Conservation (phyloP, 64 coral and sea anemone species). For the Dendronephthya gigantea region DNA sequence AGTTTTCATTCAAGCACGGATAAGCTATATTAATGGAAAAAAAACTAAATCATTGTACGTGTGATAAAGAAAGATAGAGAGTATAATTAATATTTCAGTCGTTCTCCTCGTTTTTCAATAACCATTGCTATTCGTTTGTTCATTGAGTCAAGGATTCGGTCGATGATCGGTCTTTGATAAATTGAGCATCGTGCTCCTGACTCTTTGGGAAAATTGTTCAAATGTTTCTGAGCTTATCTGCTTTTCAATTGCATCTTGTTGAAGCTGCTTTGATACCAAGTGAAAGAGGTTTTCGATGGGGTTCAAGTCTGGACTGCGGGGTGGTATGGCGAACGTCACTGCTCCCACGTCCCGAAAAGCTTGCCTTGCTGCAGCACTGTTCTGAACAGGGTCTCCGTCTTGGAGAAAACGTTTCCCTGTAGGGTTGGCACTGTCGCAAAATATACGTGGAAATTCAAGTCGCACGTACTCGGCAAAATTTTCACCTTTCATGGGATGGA, state of each 20-base stretch:
- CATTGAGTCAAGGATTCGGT: background rate
- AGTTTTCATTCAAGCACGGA: background rate
- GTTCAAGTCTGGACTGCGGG: background rate
- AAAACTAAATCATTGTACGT: background rate
- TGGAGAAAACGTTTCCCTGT: slow-evolving; percentile 14
- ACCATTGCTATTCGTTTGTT: background rate
- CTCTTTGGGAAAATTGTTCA: slow-evolving; percentile 36
- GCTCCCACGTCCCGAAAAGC: background rate
- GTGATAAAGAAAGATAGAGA: background rate
- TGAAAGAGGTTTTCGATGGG: slow-evolving; percentile 12
- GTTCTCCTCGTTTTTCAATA: background rate
- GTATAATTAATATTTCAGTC: background rate
- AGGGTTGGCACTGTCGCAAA: background rate
- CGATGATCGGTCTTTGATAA: background rate
- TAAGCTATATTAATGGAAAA: background rate
- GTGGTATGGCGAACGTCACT: background rate
- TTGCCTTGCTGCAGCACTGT: slow-evolving; percentile 4
- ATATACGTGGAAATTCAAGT: background rate
- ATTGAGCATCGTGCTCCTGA: background rate
- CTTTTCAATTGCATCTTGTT: slow-evolving; percentile 37
- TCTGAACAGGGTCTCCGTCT: slow-evolving; percentile 50
- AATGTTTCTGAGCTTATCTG: slow-evolving; percentile 35
- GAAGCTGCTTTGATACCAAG: slow-evolving; percentile 22
- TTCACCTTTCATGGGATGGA: background rate
- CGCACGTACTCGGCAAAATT: background rate